These are phyloP conservation scores for Subanguina moxae DNA, from an alignment of 1,140 invertebrate species.

Conservation along the genomic window DNA sequence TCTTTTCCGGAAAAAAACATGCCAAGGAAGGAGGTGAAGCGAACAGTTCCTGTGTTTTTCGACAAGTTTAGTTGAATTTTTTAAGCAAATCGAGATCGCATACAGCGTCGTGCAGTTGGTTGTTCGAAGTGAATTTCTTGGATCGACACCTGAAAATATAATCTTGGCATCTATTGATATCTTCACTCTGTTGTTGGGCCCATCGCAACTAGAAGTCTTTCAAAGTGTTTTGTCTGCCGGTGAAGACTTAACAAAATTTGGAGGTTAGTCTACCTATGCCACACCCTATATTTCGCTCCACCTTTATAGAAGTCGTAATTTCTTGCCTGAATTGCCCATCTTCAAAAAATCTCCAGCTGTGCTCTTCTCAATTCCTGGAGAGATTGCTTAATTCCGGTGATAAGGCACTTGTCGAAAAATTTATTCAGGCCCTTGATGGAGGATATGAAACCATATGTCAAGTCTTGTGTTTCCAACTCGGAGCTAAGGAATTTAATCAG, in stretches of 20 bases:
- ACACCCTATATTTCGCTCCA: not conserved
- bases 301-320: not conserved
- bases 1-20: not conserved
- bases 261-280: not conserved
- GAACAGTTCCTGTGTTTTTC: not conserved
- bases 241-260: not conserved
- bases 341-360: not conserved
- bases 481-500: conserved; percentile 2
- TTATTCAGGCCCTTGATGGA: not conserved
- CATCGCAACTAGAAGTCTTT: not conserved
- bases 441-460: not conserved
- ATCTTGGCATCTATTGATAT: not conserved
- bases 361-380: not conserved
- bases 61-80: not conserved
- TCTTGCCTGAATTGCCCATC: not conserved
- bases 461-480: conserved; percentile 14
- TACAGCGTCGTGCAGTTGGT: too few species aligned
- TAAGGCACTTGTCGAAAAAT: not conserved
- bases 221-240: not conserved
- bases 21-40: not conserved
- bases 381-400: not conserved
- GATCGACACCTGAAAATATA: not conserved
- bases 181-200: not conserved
- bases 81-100: not conserved
- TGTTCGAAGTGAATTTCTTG: too few species aligned